Conservation (phyloP, 2,797 vertebrate genomes). For the Threskiornis aethiopicus region DNA sequence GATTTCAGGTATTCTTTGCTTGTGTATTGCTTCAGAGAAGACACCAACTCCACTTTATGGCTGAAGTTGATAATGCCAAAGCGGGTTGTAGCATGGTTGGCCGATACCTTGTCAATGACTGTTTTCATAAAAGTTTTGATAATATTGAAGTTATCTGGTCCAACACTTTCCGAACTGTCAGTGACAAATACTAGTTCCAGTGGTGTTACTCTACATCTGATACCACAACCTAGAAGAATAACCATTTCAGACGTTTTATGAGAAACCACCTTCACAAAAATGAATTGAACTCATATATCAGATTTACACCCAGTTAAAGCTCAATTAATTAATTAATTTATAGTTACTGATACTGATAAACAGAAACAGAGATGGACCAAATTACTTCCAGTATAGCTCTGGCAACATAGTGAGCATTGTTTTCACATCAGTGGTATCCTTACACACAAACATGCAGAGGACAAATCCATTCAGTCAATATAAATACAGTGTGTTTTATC, state of each 20-base stretch:
- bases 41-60: conserved; percentile 77
- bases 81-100: conserved; percentile 67
- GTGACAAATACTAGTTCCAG: conserved; percentile 88
- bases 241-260: background rate
- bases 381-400: background rate
- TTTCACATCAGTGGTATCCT: background rate
- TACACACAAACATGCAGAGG: background rate
- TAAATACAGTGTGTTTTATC: background rate
- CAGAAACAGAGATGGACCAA: background rate
- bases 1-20: conserved; percentile 74
- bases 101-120: conserved; percentile 76
- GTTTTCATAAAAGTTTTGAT: conserved; percentile 85
- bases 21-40: conserved; percentile 75
- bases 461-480: background rate
- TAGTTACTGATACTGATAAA: background rate
- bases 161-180: conserved; percentile 90
- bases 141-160: conserved; percentile 84
- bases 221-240: conserved; percentile 80
- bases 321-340: background rate
- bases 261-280: background rate
- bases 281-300: background rate
- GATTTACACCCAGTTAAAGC: background rate
- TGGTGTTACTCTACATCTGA: conserved; percentile 79
- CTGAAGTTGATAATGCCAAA: conserved; percentile 87
- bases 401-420: accelerated